These are phyloP conservation scores for Silurus asotus DNA, from an alignment of 2,113 vertebrate species.

Conservation along the genomic window DNA sequence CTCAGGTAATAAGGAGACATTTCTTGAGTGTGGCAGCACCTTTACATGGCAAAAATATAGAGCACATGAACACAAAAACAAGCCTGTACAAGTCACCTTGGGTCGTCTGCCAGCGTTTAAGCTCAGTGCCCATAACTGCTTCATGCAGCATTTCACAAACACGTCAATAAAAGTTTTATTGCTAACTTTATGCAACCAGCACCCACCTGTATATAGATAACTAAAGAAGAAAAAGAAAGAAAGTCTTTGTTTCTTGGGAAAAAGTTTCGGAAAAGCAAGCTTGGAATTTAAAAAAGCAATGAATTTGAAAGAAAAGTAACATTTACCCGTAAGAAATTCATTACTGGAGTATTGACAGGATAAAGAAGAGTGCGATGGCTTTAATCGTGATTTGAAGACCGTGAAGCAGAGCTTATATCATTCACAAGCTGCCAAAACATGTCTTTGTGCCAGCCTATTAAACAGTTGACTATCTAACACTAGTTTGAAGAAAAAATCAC, in stretches of 20 bases:
- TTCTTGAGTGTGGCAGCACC: background rate
- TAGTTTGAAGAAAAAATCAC: background rate
- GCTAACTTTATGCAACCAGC: slow-evolving; percentile 5
- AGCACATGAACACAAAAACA: background rate
- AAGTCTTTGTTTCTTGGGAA: background rate
- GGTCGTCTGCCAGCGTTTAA: background rate
- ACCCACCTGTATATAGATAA: background rate
- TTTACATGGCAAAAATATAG: slow-evolving; percentile 4
- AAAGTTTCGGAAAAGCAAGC: background rate
- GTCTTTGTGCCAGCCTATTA: too few relatives aligned
- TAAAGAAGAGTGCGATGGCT: too few relatives aligned
- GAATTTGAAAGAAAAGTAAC: background rate
- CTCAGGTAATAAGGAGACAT: background rate
- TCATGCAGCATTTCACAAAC: slow-evolving; percentile 9
- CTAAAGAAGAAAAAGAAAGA: background rate
- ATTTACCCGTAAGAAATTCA: background rate
- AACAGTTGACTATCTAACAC: background rate
- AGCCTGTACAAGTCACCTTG: slow-evolving; percentile 12
- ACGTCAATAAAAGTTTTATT: slow-evolving; percentile 9
- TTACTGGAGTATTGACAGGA: background rate
- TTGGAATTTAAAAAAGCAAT: background rate
- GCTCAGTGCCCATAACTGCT: slow-evolving; percentile 11
- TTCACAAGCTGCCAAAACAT: background rate
- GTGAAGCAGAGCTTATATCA: background rate
- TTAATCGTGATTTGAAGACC: too few relatives aligned